phyloP scores from a whole-genome alignment of 2,113 vertebrate genomes.

The Sylvicapra grimmia region DNA sequence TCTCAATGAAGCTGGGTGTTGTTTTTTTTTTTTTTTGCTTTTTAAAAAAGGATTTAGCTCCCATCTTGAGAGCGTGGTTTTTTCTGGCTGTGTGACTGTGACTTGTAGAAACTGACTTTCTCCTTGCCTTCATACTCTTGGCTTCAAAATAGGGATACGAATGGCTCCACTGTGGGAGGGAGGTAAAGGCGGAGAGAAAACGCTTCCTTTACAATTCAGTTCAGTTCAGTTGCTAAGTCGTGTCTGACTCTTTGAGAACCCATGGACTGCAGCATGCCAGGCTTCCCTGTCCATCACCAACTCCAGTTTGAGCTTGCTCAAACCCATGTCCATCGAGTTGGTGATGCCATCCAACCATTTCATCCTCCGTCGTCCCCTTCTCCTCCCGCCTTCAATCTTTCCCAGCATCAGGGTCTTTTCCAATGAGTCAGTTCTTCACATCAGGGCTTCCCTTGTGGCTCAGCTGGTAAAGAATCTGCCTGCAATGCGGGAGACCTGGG shows the following conservation, averaged over 20 bases:
- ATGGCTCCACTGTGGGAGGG: neutral
- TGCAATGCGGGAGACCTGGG: neutral
- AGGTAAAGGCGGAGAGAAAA: rapidly evolving
- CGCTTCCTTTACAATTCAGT: neutral
- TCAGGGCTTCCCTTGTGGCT: neutral
- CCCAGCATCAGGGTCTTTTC: neutral
- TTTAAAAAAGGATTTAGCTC: neutral
- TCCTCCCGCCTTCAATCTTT: neutral
- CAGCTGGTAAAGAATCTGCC: neutral
- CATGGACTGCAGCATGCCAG: neutral
- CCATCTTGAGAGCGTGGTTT: neutral
- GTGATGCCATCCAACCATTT: neutral
- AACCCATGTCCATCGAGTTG: neutral
- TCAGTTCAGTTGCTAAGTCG: neutral
- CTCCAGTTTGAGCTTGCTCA: neutral
- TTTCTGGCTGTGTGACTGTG: neutral
- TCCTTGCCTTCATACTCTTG: neutral
- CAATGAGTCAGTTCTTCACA: neutral
- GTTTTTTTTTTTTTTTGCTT: neutral
- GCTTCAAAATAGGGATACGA: rapidly evolving
- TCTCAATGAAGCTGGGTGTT: neutral
- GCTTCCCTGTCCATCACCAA: neutral
- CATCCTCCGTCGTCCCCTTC: neutral
- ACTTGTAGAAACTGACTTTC: neutral
- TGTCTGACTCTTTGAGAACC: neutral